phyloP scores from a whole-genome alignment of 2,113 vertebrate species.

The Aplodontia rufa region DNA sequence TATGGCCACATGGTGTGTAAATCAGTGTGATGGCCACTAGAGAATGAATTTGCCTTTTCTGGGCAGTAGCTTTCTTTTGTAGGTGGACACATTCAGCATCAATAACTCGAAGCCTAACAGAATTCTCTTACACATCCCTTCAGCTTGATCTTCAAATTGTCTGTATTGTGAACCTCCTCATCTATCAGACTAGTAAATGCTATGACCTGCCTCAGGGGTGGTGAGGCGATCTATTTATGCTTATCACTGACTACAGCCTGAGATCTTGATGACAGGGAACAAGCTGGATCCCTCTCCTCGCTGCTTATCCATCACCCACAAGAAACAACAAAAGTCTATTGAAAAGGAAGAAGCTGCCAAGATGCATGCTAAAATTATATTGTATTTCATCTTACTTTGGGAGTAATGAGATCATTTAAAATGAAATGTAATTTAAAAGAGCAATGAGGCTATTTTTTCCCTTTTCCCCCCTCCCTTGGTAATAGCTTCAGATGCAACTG shows the following conservation, averaged over 20 bases:
- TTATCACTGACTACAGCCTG: conserved; percentile 71
- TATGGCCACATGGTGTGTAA: neutral
- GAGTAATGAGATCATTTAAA: conserved; percentile 81
- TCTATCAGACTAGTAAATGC: conserved; percentile 68
- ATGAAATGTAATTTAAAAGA: conserved; percentile 82
- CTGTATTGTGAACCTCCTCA: conserved; percentile 28
- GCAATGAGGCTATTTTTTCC: neutral
- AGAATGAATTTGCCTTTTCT: conserved; percentile 55
- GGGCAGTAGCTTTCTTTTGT: conserved; percentile 39
- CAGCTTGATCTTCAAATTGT: conserved; percentile 66
- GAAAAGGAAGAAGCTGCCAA: conserved; percentile 74
- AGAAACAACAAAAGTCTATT: conserved; percentile 47
- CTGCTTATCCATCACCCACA: conserved; percentile 74
- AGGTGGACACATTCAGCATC: too few species aligned
- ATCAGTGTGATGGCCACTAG: neutral
- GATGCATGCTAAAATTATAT: conserved; percentile 61
- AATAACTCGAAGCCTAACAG: too few species aligned
- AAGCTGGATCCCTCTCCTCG: conserved; percentile 75
- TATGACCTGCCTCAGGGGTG: conserved; percentile 10
- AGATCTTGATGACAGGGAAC: conserved; percentile 66
- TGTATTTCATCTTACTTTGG: conserved; percentile 80
- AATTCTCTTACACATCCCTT: conserved; percentile 62
- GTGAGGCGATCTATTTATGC: conserved; percentile 61
- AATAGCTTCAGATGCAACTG: conserved; percentile 76
- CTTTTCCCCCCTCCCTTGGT: conserved; percentile 62